A percentile compares a stretch with the other conserved stretches of the same genome.
These are phyloP conservation scores for Smittia aterrima DNA, from an alignment of 2,888 invertebrate species.

Conservation along the genomic window DNA sequence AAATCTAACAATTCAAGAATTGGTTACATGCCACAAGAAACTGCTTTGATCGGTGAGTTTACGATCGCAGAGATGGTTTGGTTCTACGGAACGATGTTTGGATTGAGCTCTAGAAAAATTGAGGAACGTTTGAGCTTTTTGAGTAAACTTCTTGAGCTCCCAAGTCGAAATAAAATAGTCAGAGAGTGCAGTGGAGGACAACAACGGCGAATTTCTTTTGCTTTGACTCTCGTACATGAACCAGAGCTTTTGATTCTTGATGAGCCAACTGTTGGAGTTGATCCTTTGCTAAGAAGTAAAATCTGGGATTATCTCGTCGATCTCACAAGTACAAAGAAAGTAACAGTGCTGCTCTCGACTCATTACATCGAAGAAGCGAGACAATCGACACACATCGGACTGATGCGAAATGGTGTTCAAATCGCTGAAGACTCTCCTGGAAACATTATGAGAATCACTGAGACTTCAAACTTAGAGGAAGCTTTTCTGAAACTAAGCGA, in stretches of 20 bases:
- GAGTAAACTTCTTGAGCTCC: slow-evolving; percentile 66
- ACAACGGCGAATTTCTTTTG: slow-evolving; percentile 76
- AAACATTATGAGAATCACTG: slow-evolving; percentile 62
- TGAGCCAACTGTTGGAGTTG: slow-evolving; percentile 83
- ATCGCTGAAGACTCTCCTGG: slow-evolving; percentile 74
- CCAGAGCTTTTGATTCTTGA: slow-evolving; percentile 80
- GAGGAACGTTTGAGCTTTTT: slow-evolving; percentile 62
- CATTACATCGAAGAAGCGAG: slow-evolving; percentile 86
- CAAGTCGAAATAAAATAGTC: slow-evolving; percentile 60
- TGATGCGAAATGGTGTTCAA: slow-evolving; percentile 74
- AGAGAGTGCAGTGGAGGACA: slow-evolving; percentile 77
- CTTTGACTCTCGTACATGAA: slow-evolving; percentile 75
- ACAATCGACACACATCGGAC: slow-evolving; percentile 72
- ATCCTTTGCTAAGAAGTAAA: slow-evolving; percentile 72
- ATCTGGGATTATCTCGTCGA: slow-evolving; percentile 77
- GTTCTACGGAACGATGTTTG: slow-evolving; percentile 77
- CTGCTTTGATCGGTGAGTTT: slow-evolving; percentile 66
- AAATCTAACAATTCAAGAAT: slow-evolving; percentile 59
- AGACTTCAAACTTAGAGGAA: slow-evolving; percentile 72
- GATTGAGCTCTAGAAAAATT: slow-evolving; percentile 62
- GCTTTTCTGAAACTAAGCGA: slow-evolving; percentile 73
- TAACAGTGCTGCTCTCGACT: slow-evolving; percentile 79
- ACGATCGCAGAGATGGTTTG: slow-evolving; percentile 71
- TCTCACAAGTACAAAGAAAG: slow-evolving; percentile 61
- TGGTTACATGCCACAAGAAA: slow-evolving; percentile 82